Conservation (phyloP, 1,140 invertebrate genomes). For the Oryctes rhinoceros region DNA sequence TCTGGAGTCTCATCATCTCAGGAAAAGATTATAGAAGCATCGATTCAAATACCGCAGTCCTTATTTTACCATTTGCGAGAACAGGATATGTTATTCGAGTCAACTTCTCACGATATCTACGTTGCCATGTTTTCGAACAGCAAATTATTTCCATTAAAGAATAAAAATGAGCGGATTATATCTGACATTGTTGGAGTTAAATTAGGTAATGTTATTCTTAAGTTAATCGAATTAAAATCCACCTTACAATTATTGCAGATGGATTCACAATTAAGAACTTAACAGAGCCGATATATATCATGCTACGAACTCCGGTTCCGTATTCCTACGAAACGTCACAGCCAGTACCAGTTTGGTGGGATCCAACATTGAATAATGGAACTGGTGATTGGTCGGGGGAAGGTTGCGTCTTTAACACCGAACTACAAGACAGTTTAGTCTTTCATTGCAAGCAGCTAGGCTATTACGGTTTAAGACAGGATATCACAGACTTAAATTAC, state of each 20-base stretch:
- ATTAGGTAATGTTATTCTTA: slow-evolving; percentile 62
- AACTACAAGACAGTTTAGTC: slow-evolving; percentile 73
- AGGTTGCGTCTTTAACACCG: slow-evolving; percentile 71
- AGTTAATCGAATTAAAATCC: slow-evolving; percentile 5
- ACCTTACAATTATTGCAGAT: not conserved
- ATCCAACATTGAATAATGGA: slow-evolving; percentile 67
- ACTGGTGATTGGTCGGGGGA: slow-evolving; percentile 74
- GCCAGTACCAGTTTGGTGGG: slow-evolving; percentile 75
- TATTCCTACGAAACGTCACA: slow-evolving; percentile 60
- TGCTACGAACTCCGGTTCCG: slow-evolving; percentile 66
- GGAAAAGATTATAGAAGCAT: slow-evolving; percentile 74
- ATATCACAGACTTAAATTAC: slow-evolving; percentile 61
- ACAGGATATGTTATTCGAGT: slow-evolving; percentile 52
- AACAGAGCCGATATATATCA: slow-evolving; percentile 73
- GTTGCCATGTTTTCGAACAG: slow-evolving; percentile 75
- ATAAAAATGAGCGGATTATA: slow-evolving; percentile 64
- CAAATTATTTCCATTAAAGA: slow-evolving; percentile 70
- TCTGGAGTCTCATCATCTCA: slow-evolving; percentile 65
- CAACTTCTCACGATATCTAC: slow-evolving; percentile 67
- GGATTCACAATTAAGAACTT: slow-evolving; percentile 63
- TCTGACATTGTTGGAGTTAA: slow-evolving; percentile 73
- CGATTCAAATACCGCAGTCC: slow-evolving; percentile 73
- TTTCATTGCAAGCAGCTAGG: slow-evolving; percentile 82
- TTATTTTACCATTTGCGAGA: slow-evolving; percentile 67
- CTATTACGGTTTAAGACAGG: slow-evolving; percentile 83